Base-by-base conservation (phyloP, 2,888 invertebrate species). In the Nemurella pictetii region DNA sequence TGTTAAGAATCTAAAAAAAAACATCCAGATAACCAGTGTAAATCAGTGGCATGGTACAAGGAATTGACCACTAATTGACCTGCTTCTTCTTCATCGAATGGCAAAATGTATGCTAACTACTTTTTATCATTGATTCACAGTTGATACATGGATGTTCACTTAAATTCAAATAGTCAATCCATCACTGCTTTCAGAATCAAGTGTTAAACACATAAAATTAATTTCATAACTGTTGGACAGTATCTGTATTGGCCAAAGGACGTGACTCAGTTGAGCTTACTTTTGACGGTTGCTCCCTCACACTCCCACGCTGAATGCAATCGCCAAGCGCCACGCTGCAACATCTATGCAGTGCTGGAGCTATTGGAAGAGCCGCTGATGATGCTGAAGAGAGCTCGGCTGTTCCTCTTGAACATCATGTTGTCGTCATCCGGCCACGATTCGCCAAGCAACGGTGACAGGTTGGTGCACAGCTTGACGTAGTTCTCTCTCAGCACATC, bases 401-500 rank as follows among this genome's bases (percentile, higher is more conserved):
- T 95, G 87, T 96, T 96, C 87, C 96, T 94, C 88, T 96, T 94
- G 88, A 93, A 93, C 88, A 92, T 92, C 55, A 93, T 93, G 84
- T 92, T 92, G 82, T 93, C 92, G 86, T 92, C 92, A 0, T 92
- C 92, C 92, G 93, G 92, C 81, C 96, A 91, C 0, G 95, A 93
- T 89, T 96, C 96, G 0, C 95, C 95, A 86, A 96, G 92, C 87
- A 96, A 91, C 55, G 92, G 92, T 78, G 95, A 94, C 36, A 98
- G 91, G 15, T 95, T 95, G 85, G 94, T 93, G 88, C 96, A 96
- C 83, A 98, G 92, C 88, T 97, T 97, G 89, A 95, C 95, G 91
- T 96, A 98, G 90, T 97, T 98, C 77, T 95, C 93, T 88, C 96
- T 94, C 55, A 98, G 91, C 5, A 96, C 96, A 89, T 96, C 96